Evolutionary conservation across 2,797 vertebrate species (phyloP).

Genomic region (Lepilemur septentrionalis): DNA sequence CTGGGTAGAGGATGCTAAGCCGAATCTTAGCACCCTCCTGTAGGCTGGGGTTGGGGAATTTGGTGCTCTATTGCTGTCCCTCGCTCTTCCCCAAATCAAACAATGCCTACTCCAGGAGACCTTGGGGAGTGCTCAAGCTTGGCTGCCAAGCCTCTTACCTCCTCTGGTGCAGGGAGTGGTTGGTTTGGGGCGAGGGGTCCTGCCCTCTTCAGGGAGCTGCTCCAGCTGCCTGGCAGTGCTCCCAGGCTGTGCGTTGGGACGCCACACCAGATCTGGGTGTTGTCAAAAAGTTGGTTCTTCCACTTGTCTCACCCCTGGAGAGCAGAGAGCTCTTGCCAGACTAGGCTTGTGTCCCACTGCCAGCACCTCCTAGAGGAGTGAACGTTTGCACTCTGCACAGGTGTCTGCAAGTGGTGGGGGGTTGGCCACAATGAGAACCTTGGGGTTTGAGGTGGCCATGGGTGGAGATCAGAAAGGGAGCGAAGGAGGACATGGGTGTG

Average conservation of each 20-base stretch:
- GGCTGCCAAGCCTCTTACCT: neutral
- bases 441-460: constrained; percentile 72
- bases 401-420: neutral
- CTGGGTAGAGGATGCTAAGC: neutral
- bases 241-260: neutral
- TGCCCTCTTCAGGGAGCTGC: neutral
- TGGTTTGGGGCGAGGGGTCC: neutral
- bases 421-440: constrained; percentile 63
- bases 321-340: neutral
- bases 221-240: neutral
- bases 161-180: neutral
- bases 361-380: neutral
- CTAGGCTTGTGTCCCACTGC: neutral
- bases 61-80: constrained; percentile 64
- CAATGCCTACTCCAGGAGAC: neutral
- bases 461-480: neutral
- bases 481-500: neutral
- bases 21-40: neutral
- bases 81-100: neutral
- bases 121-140: neutral
- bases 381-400: neutral
- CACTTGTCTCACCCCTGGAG: neutral
- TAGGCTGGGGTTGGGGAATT: constrained; percentile 28
- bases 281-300: neutral
- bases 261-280: neutral